Conservation (phyloP, 1,140 invertebrate genomes). For the Lucilia sericata region DNA sequence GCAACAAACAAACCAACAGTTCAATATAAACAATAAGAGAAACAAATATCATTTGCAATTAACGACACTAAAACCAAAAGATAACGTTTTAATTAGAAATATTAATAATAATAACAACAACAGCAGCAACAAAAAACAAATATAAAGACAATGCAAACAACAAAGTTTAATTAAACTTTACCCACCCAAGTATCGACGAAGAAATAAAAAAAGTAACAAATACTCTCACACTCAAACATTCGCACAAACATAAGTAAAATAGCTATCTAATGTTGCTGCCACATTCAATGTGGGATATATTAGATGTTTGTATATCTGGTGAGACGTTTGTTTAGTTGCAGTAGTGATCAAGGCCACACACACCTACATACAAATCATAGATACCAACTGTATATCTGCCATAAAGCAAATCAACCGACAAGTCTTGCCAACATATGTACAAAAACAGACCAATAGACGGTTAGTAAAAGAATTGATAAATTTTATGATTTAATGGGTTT, state of each 20-base stretch:
- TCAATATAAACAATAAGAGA: neutral
- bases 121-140: slow-evolving; percentile 12
- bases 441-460: neutral
- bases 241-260: neutral
- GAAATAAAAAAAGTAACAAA: neutral
- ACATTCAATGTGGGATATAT: neutral
- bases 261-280: neutral
- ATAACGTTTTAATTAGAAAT: slow-evolving; percentile 43
- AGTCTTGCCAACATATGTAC: neutral
- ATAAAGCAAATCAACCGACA: neutral
- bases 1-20: neutral
- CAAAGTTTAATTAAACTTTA: slow-evolving; percentile 42
- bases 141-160: neutral
- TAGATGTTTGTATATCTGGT: neutral
- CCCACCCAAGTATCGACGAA: slow-evolving; percentile 12
- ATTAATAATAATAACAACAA: slow-evolving; percentile 25
- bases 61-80: slow-evolving; percentile 29
- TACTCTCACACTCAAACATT: neutral
- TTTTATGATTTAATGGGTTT: neutral
- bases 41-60: slow-evolving; percentile 36
- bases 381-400: neutral
- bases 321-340: neutral
- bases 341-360: slow-evolving; percentile 35
- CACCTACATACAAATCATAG: slow-evolving; percentile 14
- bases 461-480: neutral